Evolutionary conservation across 2,888 invertebrate genomes (phyloP), one percentile per base, ranked within the genome.

Genomic region (Aphidius colemani): DNA sequence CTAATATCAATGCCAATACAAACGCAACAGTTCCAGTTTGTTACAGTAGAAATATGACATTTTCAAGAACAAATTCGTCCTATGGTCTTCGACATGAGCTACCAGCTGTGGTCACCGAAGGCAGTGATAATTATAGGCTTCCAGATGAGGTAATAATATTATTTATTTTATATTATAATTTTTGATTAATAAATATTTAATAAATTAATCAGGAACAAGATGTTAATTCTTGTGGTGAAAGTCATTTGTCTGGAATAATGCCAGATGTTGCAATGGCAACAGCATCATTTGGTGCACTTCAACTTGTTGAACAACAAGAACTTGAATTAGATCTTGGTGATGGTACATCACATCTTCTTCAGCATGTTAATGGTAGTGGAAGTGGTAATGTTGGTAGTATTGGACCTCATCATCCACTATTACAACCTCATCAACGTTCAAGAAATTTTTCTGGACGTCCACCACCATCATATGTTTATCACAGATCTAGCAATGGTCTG

Each of bases 261-360:
- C 95, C 95, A 0, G 95, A 96, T 83, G 94, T 95, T 73, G 95
- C 95, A 11, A 94, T 95, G 94, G 95, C 95, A 75, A 94, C 90
- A 63, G 90, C 88, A 69, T 91, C 87, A 69, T 86, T 86, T 77
- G 90, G 85, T 7, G 92, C 86, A 81, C 86, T 90, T 77, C 90
- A 89, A 82, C 83, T 89, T 69, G 84, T 85, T 66, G 85, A 86
- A 71, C 84, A 84, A 68, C 86, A 85, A 72, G 88, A 88, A 72
- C 84, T 94, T 78, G 93, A 94, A 80, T 83, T 95, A 72, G 94
- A 94, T 83, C 86, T 95, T 70, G 95, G 95, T 0, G 95, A 95
- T 77, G 93, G 93, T 3, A 89, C 91, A 30, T 89, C 90, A 63
- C 91, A 91, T 77, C 84, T 89, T 0, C 74, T 81, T 48, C 81